A percentile compares a stretch with the other conserved stretches of the same genome.
Conservation (phyloP, 2,113 vertebrate species). For the Saimiri boliviensis region DNA sequence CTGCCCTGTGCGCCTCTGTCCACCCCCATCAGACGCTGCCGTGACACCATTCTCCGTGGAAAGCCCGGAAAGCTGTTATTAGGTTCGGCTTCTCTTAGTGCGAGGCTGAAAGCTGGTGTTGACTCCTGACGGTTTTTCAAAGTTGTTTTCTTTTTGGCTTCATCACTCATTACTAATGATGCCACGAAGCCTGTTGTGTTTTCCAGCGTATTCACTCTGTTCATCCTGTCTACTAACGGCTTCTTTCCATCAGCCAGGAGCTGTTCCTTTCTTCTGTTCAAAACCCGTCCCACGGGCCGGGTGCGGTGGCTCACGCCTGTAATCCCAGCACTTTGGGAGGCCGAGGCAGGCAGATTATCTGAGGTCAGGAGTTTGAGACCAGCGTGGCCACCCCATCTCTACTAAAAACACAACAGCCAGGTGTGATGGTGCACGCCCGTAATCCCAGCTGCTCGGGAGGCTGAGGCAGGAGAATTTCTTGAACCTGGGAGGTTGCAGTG, state of each 20-base stretch:
- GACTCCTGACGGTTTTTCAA: too few relatives aligned
- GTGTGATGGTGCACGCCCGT: too few relatives aligned
- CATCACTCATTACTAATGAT: neutral
- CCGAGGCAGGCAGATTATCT: too few relatives aligned
- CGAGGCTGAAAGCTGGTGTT: rapidly evolving
- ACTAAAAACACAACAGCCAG: too few relatives aligned
- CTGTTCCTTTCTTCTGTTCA: rapidly evolving
- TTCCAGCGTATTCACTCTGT: rapidly evolving
- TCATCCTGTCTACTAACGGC: rapidly evolving
- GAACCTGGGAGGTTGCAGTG: too few relatives aligned
- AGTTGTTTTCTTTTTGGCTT: neutral
- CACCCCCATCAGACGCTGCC: rapidly evolving
- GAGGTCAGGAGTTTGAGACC: too few relatives aligned
- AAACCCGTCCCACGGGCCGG: rapidly evolving
- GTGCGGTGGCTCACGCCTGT: too few relatives aligned
- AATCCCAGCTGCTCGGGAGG: too few relatives aligned
- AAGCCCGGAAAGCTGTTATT: rapidly evolving
- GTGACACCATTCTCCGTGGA: rapidly evolving
- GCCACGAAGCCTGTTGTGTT: rapidly evolving
- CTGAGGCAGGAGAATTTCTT: too few relatives aligned
- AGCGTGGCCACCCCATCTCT: too few relatives aligned
- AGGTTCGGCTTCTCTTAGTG: rapidly evolving
- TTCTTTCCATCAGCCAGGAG: too few relatives aligned
- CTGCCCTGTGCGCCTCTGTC: neutral
- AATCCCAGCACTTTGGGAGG: too few relatives aligned